phyloP scores from a whole-genome alignment of 2,888 invertebrate genomes.

The Anthophora plumipes region DNA sequence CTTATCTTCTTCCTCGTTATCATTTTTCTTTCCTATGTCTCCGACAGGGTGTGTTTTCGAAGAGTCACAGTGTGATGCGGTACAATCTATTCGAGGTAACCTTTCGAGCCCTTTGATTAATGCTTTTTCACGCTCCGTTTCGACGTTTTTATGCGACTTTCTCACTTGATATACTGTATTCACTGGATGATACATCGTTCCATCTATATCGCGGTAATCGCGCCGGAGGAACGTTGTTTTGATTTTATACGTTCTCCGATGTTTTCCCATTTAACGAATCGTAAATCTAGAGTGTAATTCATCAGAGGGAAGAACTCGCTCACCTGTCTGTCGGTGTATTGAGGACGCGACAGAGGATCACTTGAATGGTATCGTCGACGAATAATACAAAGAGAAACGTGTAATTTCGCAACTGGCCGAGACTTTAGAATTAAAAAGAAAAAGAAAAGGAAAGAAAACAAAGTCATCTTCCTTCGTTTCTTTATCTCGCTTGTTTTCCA shows the following conservation, averaged over 20 bases:
- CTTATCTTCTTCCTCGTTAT: no score
- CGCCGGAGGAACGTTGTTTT: neutral
- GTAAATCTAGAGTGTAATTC: neutral
- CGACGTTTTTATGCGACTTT: constrained; percentile 12
- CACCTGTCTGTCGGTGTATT: neutral
- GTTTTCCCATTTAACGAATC: neutral
- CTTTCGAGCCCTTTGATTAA: constrained; percentile 21
- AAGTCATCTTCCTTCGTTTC: neutral
- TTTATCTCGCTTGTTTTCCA: no score
- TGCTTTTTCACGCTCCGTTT: constrained; percentile 7
- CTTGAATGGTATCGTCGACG: neutral
- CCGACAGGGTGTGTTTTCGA: neutral
- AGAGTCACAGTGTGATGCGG: neutral
- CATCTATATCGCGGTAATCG: constrained; percentile 5
- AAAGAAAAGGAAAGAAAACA: neutral
- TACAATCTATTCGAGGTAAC: constrained; percentile 14
- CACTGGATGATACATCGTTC: constrained; percentile 15
- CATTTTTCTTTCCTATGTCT: no score
- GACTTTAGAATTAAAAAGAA: no score
- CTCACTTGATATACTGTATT: neutral
- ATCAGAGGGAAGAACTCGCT: neutral
- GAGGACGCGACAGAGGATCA: neutral
- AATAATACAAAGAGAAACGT: neutral
- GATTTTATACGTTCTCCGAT: neutral
- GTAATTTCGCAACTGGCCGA: no score